Percentiles rank a stretch among this genome's conserved stretches.
phyloP scores from a whole-genome alignment of 2,888 invertebrate species.

The Parnassius mnemosyne region DNA sequence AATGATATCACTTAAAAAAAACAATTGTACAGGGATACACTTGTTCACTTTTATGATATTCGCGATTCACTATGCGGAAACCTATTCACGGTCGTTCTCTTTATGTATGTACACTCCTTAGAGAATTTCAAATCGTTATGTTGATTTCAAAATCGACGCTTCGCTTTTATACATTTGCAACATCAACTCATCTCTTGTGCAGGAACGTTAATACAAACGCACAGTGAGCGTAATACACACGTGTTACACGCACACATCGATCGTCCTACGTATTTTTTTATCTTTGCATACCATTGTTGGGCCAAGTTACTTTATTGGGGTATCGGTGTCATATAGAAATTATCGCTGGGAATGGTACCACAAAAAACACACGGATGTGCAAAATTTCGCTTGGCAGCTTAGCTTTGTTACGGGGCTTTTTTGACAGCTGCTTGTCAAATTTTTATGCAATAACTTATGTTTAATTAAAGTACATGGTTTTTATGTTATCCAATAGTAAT shows the following conservation, averaged over 20 bases:
- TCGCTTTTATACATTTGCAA: slow-evolving; percentile 78
- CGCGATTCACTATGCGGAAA: slow-evolving; percentile 64
- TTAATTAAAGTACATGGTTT: too few relatives aligned
- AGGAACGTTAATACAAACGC: slow-evolving; percentile 45
- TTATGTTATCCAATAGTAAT: too few relatives aligned
- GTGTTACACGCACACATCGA: slow-evolving; percentile 47
- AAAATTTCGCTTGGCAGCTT: slow-evolving; percentile 39
- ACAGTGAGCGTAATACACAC: slow-evolving; percentile 41
- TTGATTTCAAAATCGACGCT: slow-evolving; percentile 77
- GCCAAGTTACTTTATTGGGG: slow-evolving; percentile 59
- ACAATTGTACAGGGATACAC: slow-evolving; percentile 55
- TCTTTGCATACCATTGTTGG: slow-evolving; percentile 60
- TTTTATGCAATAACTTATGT: neutral
- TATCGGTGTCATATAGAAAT: slow-evolving; percentile 60
- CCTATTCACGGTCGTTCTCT: slow-evolving; percentile 59
- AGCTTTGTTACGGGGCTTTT: slow-evolving; percentile 27
- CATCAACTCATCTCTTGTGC: slow-evolving; percentile 69
- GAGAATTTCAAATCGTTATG: slow-evolving; percentile 75
- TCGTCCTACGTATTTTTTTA: slow-evolving; percentile 58
- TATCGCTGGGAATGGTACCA: slow-evolving; percentile 39
- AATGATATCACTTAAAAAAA: slow-evolving; percentile 34
- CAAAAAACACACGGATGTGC: slow-evolving; percentile 40
- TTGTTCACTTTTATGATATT: slow-evolving; percentile 48
- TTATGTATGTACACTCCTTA: slow-evolving; percentile 69
- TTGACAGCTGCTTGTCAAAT: neutral